Base-by-base conservation (phyloP, 2,888 invertebrate genomes). In the Scaptomyza cyrtandrae region DNA sequence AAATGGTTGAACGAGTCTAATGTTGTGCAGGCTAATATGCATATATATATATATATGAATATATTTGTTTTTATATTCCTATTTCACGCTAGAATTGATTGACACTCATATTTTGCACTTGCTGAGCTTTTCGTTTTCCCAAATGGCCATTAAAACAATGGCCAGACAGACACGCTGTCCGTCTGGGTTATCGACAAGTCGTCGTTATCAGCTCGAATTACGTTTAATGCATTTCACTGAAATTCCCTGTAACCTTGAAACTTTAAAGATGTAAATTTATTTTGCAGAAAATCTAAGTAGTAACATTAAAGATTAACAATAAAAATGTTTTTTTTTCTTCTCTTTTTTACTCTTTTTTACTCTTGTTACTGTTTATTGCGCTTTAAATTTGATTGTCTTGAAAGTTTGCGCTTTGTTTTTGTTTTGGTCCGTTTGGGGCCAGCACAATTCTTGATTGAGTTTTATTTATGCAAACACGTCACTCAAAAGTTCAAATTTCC, bases 401-500 rank as follows among this genome's bases (percentile, higher is more conserved):
- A 29, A 29, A 7, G 48, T 69, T 56, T 57, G 49, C 45, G 59
- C 48, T 59, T 61, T 60, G 52, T 58, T 68, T 46, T 57, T 43
- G 57, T 41, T 24, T 52, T 59, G 48, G 16, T 29, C 19, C 27
- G 10, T 9, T 37, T 31, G 33, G 31, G 49, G 7, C 11, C 9
- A 19, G 9, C 19, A 0, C 35, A 5, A n/a, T 33, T 60, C 1
- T 55, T 59, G 54, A 55, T 56, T 66, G 49, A 46, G 33, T 67
- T 57, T 29, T 33, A 52, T 57, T 62, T 63, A 35, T 49, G 62
- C 49, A 6, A 37, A 16, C 35, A 31, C 62, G 41, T 53, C 57
- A 54, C 50, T 63, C 50, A 54, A 72, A 66, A 74, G 74, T 70
- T 74, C 65, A 55, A 71, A 80, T 80, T 68, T 80, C 46, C 46